Percentiles rank a stretch among this genome's conserved stretches.
These are phyloP conservation scores for Mylabris phalerata DNA, from an alignment of 1,140 invertebrate genomes.

Conservation along the genomic window DNA sequence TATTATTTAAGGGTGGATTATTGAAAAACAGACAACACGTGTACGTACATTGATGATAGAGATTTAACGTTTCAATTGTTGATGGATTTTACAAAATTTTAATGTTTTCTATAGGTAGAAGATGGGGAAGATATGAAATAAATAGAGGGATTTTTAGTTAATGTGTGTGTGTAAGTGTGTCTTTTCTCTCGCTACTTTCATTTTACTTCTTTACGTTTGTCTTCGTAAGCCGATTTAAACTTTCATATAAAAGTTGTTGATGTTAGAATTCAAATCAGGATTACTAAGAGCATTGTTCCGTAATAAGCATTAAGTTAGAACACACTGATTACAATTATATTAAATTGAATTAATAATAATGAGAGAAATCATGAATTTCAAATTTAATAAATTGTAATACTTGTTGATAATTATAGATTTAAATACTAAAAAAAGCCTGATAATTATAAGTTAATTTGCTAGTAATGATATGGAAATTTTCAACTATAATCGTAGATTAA, in stretches of 20 bases:
- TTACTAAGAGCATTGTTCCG: neutral
- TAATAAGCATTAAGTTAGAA: neutral
- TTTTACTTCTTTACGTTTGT: neutral
- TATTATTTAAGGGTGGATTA: no score
- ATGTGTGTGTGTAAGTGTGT: neutral
- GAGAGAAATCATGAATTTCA: no score
- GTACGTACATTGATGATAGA: neutral
- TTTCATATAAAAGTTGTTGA: no score
- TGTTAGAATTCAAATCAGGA: no score
- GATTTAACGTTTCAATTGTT: constrained; percentile 1
- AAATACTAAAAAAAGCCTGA: no score
- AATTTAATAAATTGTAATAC: no score
- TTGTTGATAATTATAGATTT: no score
- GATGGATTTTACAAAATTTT: no score
- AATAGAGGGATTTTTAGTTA: neutral
- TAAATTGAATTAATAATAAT: no score
- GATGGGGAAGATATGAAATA: neutral
- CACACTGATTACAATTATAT: neutral
- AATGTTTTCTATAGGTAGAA: neutral
- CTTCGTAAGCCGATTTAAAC: neutral
- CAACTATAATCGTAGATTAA: no score
- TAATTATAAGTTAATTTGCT: no score
- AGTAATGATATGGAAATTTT: no score
- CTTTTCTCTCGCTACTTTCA: neutral
- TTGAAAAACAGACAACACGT: constrained; percentile 1